Evolutionary conservation across 1,140 invertebrate species (phyloP).

Genomic region (Drosophila melanica): DNA sequence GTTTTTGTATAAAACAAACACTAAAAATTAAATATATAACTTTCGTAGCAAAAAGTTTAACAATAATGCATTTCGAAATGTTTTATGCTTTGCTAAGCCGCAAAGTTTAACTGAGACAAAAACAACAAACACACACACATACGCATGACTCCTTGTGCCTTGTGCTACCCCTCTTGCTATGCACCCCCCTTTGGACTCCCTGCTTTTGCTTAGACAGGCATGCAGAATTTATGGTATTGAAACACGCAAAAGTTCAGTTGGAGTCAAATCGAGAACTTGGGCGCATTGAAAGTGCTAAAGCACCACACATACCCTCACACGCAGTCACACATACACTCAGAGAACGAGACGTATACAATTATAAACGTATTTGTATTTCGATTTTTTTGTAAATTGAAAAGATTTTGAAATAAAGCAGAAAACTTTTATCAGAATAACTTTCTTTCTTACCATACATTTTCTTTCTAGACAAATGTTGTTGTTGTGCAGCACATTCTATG

Average conservation of each 20-base stretch:
- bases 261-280: constrained; percentile 77
- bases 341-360: too few relatives aligned
- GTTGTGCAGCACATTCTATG: too few relatives aligned
- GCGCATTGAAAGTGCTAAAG: constrained; percentile 64
- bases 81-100: constrained; percentile 59
- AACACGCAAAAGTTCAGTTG: constrained; percentile 79
- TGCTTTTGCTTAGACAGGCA: constrained; percentile 55
- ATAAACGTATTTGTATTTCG: too few relatives aligned
- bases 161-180: background rate
- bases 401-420: too few relatives aligned
- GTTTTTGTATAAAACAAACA: constrained; percentile 17
- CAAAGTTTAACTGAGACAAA: constrained; percentile 45
- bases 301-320: constrained; percentile 24
- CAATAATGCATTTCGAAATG: constrained; percentile 66
- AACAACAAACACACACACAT: constrained; percentile 15
- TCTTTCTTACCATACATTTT: too few relatives aligned
- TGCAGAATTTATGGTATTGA: constrained; percentile 80
- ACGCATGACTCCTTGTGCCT: constrained; percentile 9
- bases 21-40: constrained; percentile 35
- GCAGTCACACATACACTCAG: constrained; percentile 7
- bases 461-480: too few relatives aligned
- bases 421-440: too few relatives aligned
- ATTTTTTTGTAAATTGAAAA: too few relatives aligned
- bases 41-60: constrained; percentile 43
- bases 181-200: background rate